These are phyloP conservation scores for Trilocha varians DNA, from an alignment of 2,888 invertebrate species.

Conservation along the genomic window DNA sequence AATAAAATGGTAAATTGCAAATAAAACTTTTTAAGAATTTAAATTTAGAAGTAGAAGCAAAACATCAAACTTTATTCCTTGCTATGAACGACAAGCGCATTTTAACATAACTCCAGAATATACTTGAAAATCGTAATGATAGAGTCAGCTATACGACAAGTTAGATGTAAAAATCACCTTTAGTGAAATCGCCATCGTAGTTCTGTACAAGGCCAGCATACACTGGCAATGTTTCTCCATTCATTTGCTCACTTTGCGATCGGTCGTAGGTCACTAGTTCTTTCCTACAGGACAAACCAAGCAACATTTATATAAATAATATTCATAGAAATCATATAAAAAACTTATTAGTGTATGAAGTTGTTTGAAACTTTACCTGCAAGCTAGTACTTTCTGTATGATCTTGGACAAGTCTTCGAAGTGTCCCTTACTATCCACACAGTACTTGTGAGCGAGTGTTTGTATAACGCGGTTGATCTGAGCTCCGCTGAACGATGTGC, in stretches of 20 bases:
- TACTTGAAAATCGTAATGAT: too few species aligned
- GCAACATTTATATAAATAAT: too few species aligned
- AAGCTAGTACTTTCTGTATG: constrained; percentile 92
- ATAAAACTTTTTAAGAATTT: too few species aligned
- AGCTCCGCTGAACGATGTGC: constrained; percentile 71
- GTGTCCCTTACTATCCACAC: constrained; percentile 93
- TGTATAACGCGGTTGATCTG: constrained; percentile 95
- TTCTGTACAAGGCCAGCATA: constrained; percentile 63
- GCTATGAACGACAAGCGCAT: too few species aligned
- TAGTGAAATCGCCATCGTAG: constrained; percentile 56
- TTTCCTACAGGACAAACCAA: too few species aligned
- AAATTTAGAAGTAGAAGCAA: too few species aligned
- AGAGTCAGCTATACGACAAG: not conserved
- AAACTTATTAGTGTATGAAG: too few species aligned
- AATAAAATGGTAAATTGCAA: too few species aligned
- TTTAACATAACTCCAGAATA: not conserved
- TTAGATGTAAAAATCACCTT: constrained; percentile 31
- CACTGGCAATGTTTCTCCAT: constrained; percentile 56
- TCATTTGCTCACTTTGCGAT: constrained; percentile 79
- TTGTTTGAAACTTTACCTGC: constrained; percentile 68
- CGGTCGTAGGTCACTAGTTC: constrained; percentile 94
- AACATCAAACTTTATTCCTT: too few species aligned
- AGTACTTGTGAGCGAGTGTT: constrained; percentile 94
- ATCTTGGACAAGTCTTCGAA: constrained; percentile 95
- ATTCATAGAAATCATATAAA: too few species aligned